Evolutionary conservation across 2,113 vertebrate genomes (phyloP).

Genomic region (Anguilla rostrata): DNA sequence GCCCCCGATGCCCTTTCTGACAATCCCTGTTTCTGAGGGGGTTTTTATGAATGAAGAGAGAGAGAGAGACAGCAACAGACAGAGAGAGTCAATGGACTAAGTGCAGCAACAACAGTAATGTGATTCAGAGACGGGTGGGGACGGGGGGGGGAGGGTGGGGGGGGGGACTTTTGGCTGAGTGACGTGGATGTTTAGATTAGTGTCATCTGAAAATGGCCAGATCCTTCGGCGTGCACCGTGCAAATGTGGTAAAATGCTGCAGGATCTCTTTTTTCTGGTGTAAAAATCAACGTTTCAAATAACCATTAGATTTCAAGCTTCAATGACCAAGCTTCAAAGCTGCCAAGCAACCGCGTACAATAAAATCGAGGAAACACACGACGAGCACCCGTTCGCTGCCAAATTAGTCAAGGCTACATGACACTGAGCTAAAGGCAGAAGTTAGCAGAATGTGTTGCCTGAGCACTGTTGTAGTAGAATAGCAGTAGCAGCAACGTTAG

Average conservation of each 20-base stretch:
- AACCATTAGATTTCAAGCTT: background rate
- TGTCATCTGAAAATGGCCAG: background rate
- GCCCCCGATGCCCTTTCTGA: background rate
- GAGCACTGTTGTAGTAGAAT: background rate
- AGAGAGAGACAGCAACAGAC: background rate
- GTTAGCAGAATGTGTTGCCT: background rate
- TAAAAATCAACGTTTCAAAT: background rate
- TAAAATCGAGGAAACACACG: background rate
- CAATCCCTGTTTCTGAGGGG: background rate
- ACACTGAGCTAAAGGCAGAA: background rate
- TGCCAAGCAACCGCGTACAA: background rate
- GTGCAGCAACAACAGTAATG: background rate
- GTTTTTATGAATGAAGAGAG: constrained; percentile 8
- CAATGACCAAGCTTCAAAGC: background rate
- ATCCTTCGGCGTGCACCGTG: background rate
- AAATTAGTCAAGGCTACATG: background rate
- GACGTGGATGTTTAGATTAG: background rate
- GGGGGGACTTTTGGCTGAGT: background rate
- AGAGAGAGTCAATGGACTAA: background rate
- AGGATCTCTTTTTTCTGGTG: background rate
- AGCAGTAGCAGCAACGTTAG: background rate
- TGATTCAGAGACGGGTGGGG: background rate
- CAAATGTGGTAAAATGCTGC: background rate
- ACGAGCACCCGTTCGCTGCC: background rate
- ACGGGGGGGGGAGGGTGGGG: too few relatives aligned